Evolutionary conservation across 2,888 invertebrate species (phyloP), one percentile per base, ranked within the genome.

Genomic region (Torymus aiolomorphi): DNA sequence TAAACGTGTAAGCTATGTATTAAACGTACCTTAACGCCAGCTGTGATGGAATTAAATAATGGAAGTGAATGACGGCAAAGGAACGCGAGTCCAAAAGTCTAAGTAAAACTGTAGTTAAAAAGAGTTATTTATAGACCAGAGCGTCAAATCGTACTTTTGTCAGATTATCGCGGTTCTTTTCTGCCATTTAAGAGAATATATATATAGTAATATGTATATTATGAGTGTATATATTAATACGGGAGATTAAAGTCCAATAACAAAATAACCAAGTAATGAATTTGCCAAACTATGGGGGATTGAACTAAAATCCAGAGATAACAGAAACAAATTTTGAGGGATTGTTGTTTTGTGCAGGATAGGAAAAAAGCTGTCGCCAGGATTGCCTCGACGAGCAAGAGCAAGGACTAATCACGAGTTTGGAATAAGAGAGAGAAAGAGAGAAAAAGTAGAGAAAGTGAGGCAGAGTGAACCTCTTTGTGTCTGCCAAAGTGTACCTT

Each of bases 321-420:
- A 51, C 14, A 63, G 16, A 31, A 49, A 59, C 52, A 73, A 66
- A 71, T n/a, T 76, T 75, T 70, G 65, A 80, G 71, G 71, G 54
- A 31, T 76, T 76, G 20, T 80, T 80, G 62, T 88, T 86, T 87
- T 88, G 87, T 88, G 87, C 88, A 88, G 88, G 88, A 85, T 83
- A 87, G 86, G 83, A 75, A 71, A 75, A 86, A 85, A 86, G 84
- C 85, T 82, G 84, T 83, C 84, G 85, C 84, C 85, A 85, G 84
- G 84, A 84, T 84, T 86, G 85, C 83, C 82, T 86, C 86, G 85
- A 83, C 85, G 83, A 79, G 81, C 76, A 81, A 75, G 78, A 78
- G 71, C 80, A 80, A 82, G 82, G 78, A 82, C 76, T 78, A 81
- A 79, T 78, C 80, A 72, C 67, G 62, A 78, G 42, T 24, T 61